Percentiles rank a stretch among this genome's conserved stretches.
Evolutionary conservation across 2,888 invertebrate species (phyloP).

Genomic region (Drosophila mettleri): DNA sequence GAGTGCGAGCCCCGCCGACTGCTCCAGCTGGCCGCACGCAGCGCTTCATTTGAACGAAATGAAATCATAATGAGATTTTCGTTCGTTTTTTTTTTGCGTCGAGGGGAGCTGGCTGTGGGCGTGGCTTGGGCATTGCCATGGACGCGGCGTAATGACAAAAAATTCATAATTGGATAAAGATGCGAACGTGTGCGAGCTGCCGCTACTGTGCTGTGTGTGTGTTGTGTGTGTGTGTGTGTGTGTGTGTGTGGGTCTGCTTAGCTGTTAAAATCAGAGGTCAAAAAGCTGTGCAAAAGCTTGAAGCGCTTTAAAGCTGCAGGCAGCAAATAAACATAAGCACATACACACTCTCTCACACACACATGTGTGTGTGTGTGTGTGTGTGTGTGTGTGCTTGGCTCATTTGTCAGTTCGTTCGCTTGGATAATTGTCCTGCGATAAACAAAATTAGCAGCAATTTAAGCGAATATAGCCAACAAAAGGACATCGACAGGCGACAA

Average conservation of each 20-base stretch:
- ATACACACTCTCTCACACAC: not conserved
- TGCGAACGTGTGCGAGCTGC: constrained; percentile 62
- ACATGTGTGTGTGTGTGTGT: constrained; percentile 10
- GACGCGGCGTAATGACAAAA: constrained; percentile 75
- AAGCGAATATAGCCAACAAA: constrained; percentile 74
- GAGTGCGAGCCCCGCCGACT: not conserved
- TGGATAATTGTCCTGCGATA: constrained; percentile 85
- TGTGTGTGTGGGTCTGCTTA: constrained; percentile 1
- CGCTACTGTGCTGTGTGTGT: not conserved
- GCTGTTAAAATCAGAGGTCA: constrained; percentile 33
- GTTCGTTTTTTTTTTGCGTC: constrained; percentile 65
- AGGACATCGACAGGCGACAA: constrained; percentile 57
- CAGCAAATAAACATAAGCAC: not conserved
- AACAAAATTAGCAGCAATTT: constrained; percentile 85
- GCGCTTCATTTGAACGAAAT: constrained; percentile 80
- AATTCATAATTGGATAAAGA: constrained; percentile 81
- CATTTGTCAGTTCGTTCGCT: constrained; percentile 85
- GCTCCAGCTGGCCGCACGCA: constrained; percentile 18
- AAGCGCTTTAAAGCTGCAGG: constrained; percentile 33
- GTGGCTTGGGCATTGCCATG: constrained; percentile 64
- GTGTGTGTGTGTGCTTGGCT: constrained; percentile 69
- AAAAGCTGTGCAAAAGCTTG: constrained; percentile 17
- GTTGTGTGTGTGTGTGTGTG: not conserved
- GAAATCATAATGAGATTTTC: constrained; percentile 81
- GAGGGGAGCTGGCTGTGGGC: constrained; percentile 1